Conservation (phyloP, 2,113 vertebrate genomes). For the Chloropsis cyanopogon region DNA sequence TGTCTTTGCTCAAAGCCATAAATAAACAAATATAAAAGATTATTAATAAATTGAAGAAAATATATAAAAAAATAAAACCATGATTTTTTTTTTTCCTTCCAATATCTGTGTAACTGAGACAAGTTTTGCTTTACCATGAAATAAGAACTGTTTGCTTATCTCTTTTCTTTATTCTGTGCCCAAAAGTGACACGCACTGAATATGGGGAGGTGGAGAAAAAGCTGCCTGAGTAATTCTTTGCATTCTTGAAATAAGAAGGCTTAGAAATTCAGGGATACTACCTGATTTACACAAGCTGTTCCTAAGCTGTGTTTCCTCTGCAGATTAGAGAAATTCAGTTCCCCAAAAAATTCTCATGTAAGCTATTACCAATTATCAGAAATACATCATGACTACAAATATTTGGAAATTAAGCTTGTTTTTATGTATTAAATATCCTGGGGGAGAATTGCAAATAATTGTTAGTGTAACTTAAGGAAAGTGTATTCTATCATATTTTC, state of each 20-base stretch:
- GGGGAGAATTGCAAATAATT: not conserved
- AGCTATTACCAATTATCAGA: not conserved
- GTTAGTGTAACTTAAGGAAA: not conserved
- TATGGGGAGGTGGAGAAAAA: not conserved
- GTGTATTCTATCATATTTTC: not conserved
- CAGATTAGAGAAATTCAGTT: not conserved
- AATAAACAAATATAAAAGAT: conserved; percentile 76
- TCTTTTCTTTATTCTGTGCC: not conserved
- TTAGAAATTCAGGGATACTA: not conserved
- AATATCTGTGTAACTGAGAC: conserved; percentile 7
- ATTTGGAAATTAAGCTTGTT: not conserved
- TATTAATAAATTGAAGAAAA: conserved; percentile 81
- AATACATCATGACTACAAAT: not conserved
- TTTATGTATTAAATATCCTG: not conserved
- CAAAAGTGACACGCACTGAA: not conserved
- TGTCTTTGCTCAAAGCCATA: conserved; percentile 85
- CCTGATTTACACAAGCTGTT: not conserved
- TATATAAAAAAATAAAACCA: conserved; percentile 67
- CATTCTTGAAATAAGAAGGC: not conserved
- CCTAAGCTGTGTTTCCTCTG: not conserved
- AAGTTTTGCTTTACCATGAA: not conserved
- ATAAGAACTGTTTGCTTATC: not conserved
- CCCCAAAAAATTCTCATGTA: not conserved
- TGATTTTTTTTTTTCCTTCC: conserved; percentile 68
- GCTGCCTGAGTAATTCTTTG: not conserved